A percentile compares a stretch with the other conserved stretches of the same genome.
phyloP scores from a whole-genome alignment of 2,888 invertebrate genomes.

The Lagria hirta region DNA sequence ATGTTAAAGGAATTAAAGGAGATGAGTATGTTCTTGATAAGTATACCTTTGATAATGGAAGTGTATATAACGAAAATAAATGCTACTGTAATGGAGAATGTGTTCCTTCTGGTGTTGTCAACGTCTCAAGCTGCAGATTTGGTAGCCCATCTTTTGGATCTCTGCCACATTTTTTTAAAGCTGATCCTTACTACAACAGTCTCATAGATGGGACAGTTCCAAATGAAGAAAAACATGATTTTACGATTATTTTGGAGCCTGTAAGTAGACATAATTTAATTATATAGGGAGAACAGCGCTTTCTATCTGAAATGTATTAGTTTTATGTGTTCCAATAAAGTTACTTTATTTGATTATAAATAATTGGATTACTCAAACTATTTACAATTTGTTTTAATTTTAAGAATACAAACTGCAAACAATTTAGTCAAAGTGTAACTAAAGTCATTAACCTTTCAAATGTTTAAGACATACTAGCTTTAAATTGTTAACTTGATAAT shows the following conservation, averaged over 20 bases:
- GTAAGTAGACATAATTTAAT: conserved; percentile 54
- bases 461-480: too few relatives aligned
- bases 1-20: conserved; percentile 62
- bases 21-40: conserved; percentile 65
- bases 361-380: too few relatives aligned
- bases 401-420: too few relatives aligned
- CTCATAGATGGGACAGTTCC: conserved; percentile 71
- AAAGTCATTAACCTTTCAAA: too few relatives aligned
- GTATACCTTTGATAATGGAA: conserved; percentile 18
- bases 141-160: conserved; percentile 83
- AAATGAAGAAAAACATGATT: conserved; percentile 68
- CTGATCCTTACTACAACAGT: conserved; percentile 66
- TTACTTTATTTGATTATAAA: too few relatives aligned
- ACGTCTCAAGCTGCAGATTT: conserved; percentile 75
- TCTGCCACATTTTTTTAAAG: conserved; percentile 81
- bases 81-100: conserved; percentile 77
- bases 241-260: conserved; percentile 76
- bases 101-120: conserved; percentile 71
- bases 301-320: too few relatives aligned
- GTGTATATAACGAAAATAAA: conserved; percentile 63
- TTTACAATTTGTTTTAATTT: too few relatives aligned
- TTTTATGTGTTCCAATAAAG: too few relatives aligned
- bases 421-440: too few relatives aligned
- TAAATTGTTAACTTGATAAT: too few relatives aligned
- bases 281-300: too few relatives aligned